Base-by-base conservation (phyloP, 1,140 invertebrate genomes). In the Camponotus pennsylvanicus region DNA sequence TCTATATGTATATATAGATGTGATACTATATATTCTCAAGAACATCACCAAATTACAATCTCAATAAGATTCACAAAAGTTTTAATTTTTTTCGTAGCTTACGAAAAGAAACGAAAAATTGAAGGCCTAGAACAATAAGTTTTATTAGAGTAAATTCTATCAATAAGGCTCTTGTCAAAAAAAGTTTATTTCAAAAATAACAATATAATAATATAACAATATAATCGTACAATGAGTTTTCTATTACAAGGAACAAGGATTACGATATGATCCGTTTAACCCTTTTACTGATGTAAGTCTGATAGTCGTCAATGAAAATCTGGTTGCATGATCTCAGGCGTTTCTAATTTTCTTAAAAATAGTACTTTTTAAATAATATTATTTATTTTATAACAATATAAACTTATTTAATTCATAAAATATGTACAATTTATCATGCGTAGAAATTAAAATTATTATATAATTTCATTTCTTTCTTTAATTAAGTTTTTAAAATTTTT, bases 291-390 rank as follows among this genome's bases (percentile, higher is more conserved):
- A 49, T 49, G 45, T 34, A 55, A 85, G 21, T 75, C 57, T 69
- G 66, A 37, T 69, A 86, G 89, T 88, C 92, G 73, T 69, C 79
- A 73, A 67, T 67, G 92, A 75, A 89, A 88, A 90, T 88, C 88
- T 88, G 92, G 92, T 93, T 92, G 92, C 92, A 70, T 64, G 61
- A 88, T 86, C 82, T 79, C 85, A 91, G 92, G 92, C 84, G 90
- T 82, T 52, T 18, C 11, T 32, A 34, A 52, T 3, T 11, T 45
- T 45, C 3, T 64, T 67, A 67, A 70, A 3, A 40, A 70, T 55
- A 49, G 15, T 55, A 80, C 0, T 27, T 15, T 32, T 34, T 4
- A 55, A 42, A 76, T 61, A 77, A 59, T 59, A 63, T 55, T 55
- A 57, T 18, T 18, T 32, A 11, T 61, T 63, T 40, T 40, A 76